These are phyloP conservation scores for Tribolium madens DNA, from an alignment of 1,140 invertebrate genomes.

Conservation along the genomic window DNA sequence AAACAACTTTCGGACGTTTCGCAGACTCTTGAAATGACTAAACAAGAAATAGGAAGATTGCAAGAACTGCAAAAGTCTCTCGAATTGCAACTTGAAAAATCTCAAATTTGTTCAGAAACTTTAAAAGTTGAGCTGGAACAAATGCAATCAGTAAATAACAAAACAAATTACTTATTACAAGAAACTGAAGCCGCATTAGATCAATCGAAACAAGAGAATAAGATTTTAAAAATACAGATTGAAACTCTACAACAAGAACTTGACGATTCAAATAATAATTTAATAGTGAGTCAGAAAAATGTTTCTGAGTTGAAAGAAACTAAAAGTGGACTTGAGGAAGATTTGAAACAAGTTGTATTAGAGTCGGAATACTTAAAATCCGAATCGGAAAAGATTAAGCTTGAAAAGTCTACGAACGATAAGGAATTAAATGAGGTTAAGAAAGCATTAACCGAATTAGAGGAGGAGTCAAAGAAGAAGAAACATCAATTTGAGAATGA, in stretches of 20 bases:
- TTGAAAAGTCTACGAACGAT: not conserved
- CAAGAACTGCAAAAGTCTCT: not conserved
- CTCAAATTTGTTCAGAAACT: not conserved
- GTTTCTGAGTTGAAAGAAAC: not conserved
- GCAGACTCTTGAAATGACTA: not conserved
- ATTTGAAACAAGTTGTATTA: not conserved
- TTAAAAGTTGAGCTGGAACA: constrained; percentile 23
- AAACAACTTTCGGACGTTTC: not conserved
- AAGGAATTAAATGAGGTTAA: not conserved
- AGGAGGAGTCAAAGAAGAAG: not conserved
- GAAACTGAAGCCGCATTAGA: constrained; percentile 23
- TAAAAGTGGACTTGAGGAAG: not conserved
- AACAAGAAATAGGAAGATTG: not conserved
- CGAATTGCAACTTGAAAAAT: constrained; percentile 10
- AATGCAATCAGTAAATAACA: not conserved
- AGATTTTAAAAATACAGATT: not conserved
- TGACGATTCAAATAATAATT: not conserved
- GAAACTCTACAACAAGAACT: not conserved
- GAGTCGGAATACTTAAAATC: not conserved
- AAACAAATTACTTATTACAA: constrained; percentile 1
- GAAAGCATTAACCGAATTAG: not conserved
- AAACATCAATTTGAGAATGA: not conserved
- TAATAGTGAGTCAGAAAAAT: not conserved
- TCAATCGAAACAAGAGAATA: not conserved
- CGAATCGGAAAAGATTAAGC: not conserved